Evolutionary conservation across 2,113 vertebrate genomes (phyloP).

Genomic region (Sinocyclocheilus anophthalmus): DNA sequence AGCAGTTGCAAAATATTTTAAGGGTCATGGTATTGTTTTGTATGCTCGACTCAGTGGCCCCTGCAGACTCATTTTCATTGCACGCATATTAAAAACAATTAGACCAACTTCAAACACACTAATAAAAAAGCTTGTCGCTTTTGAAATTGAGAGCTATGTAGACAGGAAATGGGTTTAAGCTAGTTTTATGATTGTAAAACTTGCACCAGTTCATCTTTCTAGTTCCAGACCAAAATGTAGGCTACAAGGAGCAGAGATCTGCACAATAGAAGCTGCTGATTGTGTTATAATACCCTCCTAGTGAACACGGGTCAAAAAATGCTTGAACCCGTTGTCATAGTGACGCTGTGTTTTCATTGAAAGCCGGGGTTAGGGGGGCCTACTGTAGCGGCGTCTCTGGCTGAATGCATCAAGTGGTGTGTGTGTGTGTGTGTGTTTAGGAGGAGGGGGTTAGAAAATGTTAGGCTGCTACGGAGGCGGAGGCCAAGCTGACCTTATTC

Average conservation of each 20-base stretch:
- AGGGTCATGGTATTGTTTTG: constrained; percentile 16
- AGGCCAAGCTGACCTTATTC: constrained; percentile 46
- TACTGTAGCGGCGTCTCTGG: constrained; percentile 62
- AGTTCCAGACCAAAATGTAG: not conserved
- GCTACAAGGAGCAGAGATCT: constrained; percentile 36
- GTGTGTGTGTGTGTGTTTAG: constrained; percentile 40
- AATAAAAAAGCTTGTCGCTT: not conserved
- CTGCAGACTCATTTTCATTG: not conserved
- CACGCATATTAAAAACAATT: not conserved
- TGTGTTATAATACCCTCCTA: constrained; percentile 32
- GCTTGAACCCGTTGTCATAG: constrained; percentile 74
- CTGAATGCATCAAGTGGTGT: constrained; percentile 58
- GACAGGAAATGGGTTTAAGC: not conserved
- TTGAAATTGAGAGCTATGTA: not conserved
- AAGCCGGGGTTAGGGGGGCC: constrained; percentile 51
- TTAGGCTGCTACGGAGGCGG: not conserved
- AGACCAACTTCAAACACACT: not conserved
- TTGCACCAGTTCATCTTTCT: not conserved
- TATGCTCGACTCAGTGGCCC: not conserved
- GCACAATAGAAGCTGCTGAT: constrained; percentile 28
- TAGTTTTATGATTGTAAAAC: not conserved
- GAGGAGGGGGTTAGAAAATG: constrained; percentile 21
- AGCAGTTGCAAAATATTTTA: not conserved
- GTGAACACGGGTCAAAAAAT: constrained; percentile 66
- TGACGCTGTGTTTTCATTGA: constrained; percentile 67